These are phyloP conservation scores for Cephalopterus ornatus DNA, from an alignment of 2,113 vertebrate genomes.

Conservation along the genomic window DNA sequence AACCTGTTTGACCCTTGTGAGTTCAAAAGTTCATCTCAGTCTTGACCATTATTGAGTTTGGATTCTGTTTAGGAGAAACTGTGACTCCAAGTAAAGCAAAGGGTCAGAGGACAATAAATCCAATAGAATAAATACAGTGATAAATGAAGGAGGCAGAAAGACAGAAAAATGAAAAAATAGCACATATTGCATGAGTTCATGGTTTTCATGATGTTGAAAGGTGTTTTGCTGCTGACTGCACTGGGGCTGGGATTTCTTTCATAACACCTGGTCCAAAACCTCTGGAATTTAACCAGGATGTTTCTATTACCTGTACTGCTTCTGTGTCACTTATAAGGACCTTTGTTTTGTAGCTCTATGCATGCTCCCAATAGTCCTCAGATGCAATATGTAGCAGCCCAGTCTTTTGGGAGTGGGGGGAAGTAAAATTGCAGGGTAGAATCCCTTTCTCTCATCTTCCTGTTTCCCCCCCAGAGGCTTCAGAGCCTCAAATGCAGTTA, in stretches of 20 bases:
- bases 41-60: constrained; percentile 53
- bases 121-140: constrained; percentile 36
- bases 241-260: not conserved
- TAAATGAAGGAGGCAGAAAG: constrained; percentile 18
- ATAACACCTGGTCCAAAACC: not conserved
- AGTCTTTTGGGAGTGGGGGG: not conserved
- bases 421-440: not conserved
- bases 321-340: not conserved
- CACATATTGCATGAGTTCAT: not conserved
- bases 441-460: not conserved
- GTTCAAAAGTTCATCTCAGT: constrained; percentile 33
- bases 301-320: not conserved
- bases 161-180: not conserved
- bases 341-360: not conserved
- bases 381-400: not conserved
- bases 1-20: not conserved
- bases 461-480: not conserved
- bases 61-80: constrained; percentile 14
- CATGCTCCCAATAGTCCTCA: not conserved
- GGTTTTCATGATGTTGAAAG: not conserved
- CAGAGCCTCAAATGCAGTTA: not conserved
- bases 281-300: not conserved
- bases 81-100: not conserved
- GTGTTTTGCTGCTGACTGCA: not conserved
- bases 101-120: constrained; percentile 53